phyloP scores from a whole-genome alignment of 2,888 invertebrate species.

The Drosophila acutilabella region DNA sequence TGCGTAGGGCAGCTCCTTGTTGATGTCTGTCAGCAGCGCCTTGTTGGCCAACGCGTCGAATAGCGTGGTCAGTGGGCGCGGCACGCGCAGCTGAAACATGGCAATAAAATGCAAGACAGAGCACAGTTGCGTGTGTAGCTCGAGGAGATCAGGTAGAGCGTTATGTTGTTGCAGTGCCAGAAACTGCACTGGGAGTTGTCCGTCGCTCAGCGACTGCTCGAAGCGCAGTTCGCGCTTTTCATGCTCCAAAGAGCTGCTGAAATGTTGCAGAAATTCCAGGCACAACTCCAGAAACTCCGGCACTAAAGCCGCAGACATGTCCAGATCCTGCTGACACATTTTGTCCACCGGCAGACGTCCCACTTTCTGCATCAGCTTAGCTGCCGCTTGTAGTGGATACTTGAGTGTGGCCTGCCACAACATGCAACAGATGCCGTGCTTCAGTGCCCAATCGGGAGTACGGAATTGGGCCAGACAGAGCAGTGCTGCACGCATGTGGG shows the following conservation, averaged over 20 bases:
- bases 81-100: slow-evolving; percentile 90
- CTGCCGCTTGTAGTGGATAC: slow-evolving; percentile 90
- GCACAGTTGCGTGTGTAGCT: slow-evolving; percentile 92
- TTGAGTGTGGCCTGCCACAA: slow-evolving; percentile 96
- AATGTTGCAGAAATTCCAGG: slow-evolving; percentile 81
- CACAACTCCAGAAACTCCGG: slow-evolving; percentile 88
- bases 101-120: slow-evolving; percentile 92
- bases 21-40: slow-evolving; percentile 85
- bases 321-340: slow-evolving; percentile 91
- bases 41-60: slow-evolving; percentile 90
- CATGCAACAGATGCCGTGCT: slow-evolving; percentile 93
- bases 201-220: slow-evolving; percentile 83
- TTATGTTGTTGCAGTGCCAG: slow-evolving; percentile 91
- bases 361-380: slow-evolving; percentile 91
- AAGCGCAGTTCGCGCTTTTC: slow-evolving; percentile 82
- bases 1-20: slow-evolving; percentile 86
- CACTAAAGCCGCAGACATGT: slow-evolving; percentile 89
- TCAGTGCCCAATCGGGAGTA: slow-evolving; percentile 84
- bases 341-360: slow-evolving; percentile 94
- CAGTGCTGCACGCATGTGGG: slow-evolving; percentile 90
- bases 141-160: slow-evolving; percentile 91
- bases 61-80: slow-evolving; percentile 90
- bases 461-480: slow-evolving; percentile 87
- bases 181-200: slow-evolving; percentile 87
- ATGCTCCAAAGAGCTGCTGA: slow-evolving; percentile 77